A percentile compares a stretch with the other conserved stretches of the same genome.
Evolutionary conservation across 2,113 vertebrate genomes (phyloP).

Genomic region (Galbula dea): DNA sequence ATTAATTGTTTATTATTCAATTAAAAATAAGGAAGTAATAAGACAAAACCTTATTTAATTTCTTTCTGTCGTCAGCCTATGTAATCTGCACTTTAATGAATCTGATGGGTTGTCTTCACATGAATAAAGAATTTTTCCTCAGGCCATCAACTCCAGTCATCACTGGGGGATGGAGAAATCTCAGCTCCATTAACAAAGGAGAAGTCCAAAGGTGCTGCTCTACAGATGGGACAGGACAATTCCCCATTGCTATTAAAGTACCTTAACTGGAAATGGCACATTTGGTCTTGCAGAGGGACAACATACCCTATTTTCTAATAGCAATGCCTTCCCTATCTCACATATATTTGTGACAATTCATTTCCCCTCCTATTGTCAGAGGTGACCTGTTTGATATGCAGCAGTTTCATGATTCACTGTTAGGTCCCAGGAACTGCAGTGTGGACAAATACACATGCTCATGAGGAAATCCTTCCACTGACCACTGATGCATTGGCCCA

Average conservation of each 20-base stretch:
- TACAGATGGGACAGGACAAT: conserved; percentile 31
- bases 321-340: background rate
- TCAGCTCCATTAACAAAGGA: conserved; percentile 53
- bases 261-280: background rate
- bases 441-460: background rate
- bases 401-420: background rate
- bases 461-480: background rate
- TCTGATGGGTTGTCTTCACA: conserved; percentile 46
- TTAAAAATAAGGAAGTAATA: conserved; percentile 62
- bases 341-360: background rate
- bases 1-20: conserved; percentile 51
- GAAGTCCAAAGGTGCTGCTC: conserved; percentile 27
- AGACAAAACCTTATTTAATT: conserved; percentile 63
- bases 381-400: background rate
- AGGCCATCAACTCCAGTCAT: conserved; percentile 39
- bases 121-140: conserved; percentile 66
- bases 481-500: fast-evolving
- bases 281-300: conserved; percentile 9
- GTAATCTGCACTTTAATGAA: conserved; percentile 56
- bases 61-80: conserved; percentile 51
- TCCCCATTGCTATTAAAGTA: conserved; percentile 56
- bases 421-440: background rate
- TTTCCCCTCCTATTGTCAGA: conserved; percentile 1
- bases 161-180: conserved; percentile 47
- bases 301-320: background rate